Base-by-base conservation (phyloP, 2,888 invertebrate genomes). In the Drosophila formosana region DNA sequence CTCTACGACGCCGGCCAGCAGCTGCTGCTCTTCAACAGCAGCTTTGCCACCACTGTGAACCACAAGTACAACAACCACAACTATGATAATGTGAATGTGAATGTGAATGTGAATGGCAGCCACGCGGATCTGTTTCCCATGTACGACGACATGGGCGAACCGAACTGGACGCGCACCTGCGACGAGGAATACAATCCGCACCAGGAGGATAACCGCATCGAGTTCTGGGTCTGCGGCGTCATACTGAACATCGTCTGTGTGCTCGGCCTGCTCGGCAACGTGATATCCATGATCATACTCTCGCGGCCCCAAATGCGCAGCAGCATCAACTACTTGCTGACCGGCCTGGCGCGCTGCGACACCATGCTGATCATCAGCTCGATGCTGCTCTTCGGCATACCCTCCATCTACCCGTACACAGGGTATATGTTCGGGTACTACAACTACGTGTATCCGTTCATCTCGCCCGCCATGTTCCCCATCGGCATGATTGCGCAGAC, bases 281-380 rank as follows among this genome's bases (percentile, higher is more conserved):
- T 96, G 65, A 96, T 98, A 63, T 96, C 98, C 43, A 97, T 97
- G 94, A 95, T 98, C 70, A 98, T 98, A 82, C 94, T 98, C 56
- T 96, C 97, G 66, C 95, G 98, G 61, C 98, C 98, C 26, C 96
- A 98, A 93, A 98, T 99, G 98, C 95, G 97, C 88, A 98, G 98
- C 66, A 98, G 98, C 90, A 97, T 98, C 90, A 98, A 98, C 93
- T 97, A 98, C 92, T 95, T 98, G 90, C 94, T 99, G 69, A 97
- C 98, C 77, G 98, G 98, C 4, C 94, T 99, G 82, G 98, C 99
- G 26, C 95, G 97, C 83, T 98, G 98, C 93, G 99, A 99, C 94
- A 97, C 97, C 9, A 95, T 97, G 75, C 94, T 99, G 81, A 96
- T 98, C 85, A 93, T 97, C 82, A 97, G 97, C 50, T 96, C 97